A percentile compares a stretch with the other conserved stretches of the same genome.
These are phyloP conservation scores for Lithobius niger DNA, from an alignment of 1,140 invertebrate species.

Conservation along the genomic window DNA sequence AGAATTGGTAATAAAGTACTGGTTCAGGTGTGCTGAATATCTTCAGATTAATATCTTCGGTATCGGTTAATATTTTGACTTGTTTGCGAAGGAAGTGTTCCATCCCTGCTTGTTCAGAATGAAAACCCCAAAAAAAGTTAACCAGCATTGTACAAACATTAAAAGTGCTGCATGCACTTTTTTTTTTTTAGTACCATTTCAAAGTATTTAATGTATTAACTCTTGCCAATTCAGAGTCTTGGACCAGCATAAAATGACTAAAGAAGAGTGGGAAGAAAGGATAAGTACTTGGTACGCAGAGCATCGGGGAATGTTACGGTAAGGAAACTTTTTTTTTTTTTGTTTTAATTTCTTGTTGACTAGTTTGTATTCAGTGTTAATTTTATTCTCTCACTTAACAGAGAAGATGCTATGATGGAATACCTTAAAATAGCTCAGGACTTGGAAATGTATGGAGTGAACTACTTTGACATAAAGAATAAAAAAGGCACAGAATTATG, in stretches of 20 bases:
- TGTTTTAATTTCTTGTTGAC: slow-evolving; percentile 1
- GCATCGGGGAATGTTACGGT: slow-evolving; percentile 81
- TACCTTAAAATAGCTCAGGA: slow-evolving; percentile 62
- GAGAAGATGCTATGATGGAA: slow-evolving; percentile 62
- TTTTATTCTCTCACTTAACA: slow-evolving; percentile 13
- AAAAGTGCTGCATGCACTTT: slow-evolving; percentile 1
- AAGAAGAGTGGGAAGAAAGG: slow-evolving; percentile 95
- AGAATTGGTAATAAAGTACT: too few species aligned
- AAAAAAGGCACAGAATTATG: slow-evolving; percentile 94
- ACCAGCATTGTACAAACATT: not conserved
- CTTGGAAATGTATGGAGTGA: slow-evolving; percentile 67
- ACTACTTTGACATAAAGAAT: slow-evolving; percentile 63
- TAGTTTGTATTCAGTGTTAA: not conserved
- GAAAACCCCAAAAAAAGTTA: not conserved
- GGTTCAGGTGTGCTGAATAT: too few species aligned
- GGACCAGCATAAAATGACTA: slow-evolving; percentile 90
- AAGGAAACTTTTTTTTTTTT: slow-evolving; percentile 14
- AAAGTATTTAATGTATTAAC: slow-evolving; percentile 9
- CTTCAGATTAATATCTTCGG: too few species aligned
- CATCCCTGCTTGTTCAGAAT: not conserved
- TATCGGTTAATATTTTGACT: too few species aligned
- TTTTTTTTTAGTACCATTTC: slow-evolving; percentile 13
- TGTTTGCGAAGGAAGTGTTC: not conserved
- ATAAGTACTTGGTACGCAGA: slow-evolving; percentile 91
- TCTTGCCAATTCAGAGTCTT: slow-evolving; percentile 55